Percentiles rank a stretch among this genome's conserved stretches.
Evolutionary conservation across 2,797 vertebrate species (phyloP).

Genomic region (Myotis findleyi): DNA sequence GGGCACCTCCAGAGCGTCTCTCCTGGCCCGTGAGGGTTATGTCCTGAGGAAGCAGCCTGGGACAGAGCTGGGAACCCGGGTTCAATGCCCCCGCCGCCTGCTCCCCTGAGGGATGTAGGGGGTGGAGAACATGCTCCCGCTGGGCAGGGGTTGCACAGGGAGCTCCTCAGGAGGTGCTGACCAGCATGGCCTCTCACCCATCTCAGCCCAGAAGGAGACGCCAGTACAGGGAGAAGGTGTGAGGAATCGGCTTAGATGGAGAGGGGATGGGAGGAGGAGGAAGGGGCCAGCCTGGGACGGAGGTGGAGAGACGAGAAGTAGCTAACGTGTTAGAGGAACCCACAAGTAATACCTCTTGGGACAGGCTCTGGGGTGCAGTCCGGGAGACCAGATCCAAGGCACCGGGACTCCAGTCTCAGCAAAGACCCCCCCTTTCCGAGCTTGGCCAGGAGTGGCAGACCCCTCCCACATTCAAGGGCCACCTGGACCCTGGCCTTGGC

Average conservation of each 20-base stretch:
- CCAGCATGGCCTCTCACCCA: background rate
- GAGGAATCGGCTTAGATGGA: background rate
- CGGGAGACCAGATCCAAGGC: background rate
- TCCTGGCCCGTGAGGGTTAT: fast-evolving
- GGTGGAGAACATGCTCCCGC: background rate
- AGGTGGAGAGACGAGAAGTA: background rate
- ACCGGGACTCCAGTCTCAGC: background rate
- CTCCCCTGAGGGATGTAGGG: background rate
- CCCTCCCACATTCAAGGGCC: background rate
- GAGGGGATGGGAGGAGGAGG: fast-evolving
- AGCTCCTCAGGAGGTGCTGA: background rate
- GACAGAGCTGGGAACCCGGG: background rate
- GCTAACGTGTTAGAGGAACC: background rate
- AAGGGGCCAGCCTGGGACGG: no score
- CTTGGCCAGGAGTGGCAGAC: background rate
- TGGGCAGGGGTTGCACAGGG: background rate
- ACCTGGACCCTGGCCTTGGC: background rate
- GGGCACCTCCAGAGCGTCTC: background rate
- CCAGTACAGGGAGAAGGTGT: fast-evolving
- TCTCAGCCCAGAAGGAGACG: background rate
- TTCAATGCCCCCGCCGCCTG: background rate
- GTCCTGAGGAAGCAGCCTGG: background rate
- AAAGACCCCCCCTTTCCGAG: background rate
- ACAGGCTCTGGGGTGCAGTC: background rate
- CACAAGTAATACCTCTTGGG: no score